phyloP scores from a whole-genome alignment of 2,113 vertebrate species.

The Megaceryle torquata region DNA sequence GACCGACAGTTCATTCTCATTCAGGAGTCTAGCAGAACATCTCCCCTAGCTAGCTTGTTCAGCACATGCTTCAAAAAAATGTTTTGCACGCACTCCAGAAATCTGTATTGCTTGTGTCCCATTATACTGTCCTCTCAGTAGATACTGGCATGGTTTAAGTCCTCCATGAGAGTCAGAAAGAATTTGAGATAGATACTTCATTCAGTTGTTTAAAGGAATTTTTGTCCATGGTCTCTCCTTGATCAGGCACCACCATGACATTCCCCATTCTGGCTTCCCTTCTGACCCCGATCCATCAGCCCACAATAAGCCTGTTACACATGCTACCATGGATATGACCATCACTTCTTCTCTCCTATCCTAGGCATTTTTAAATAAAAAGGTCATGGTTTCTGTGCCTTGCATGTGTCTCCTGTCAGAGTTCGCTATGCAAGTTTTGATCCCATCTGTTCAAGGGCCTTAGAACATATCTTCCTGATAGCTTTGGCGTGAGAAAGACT shows the following conservation, averaged over 20 bases:
- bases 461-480: neutral
- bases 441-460: neutral
- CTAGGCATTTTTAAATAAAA: neutral
- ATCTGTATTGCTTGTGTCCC: neutral
- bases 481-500: neutral
- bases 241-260: neutral
- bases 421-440: neutral
- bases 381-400: neutral
- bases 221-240: neutral
- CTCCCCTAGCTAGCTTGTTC: neutral
- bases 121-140: neutral
- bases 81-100: neutral
- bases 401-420: neutral
- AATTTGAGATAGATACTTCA: neutral
- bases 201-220: neutral
- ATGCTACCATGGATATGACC: neutral
- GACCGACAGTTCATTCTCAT: neutral
- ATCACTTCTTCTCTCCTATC: neutral
- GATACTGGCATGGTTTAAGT: neutral
- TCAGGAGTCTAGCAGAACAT: neutral
- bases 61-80: neutral
- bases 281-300: neutral
- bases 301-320: neutral
- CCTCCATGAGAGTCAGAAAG: neutral
- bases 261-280: neutral